Evolutionary conservation across 2,113 vertebrate species (phyloP), one percentile per base, ranked within the genome.

Genomic region (Heterotis niloticus): DNA sequence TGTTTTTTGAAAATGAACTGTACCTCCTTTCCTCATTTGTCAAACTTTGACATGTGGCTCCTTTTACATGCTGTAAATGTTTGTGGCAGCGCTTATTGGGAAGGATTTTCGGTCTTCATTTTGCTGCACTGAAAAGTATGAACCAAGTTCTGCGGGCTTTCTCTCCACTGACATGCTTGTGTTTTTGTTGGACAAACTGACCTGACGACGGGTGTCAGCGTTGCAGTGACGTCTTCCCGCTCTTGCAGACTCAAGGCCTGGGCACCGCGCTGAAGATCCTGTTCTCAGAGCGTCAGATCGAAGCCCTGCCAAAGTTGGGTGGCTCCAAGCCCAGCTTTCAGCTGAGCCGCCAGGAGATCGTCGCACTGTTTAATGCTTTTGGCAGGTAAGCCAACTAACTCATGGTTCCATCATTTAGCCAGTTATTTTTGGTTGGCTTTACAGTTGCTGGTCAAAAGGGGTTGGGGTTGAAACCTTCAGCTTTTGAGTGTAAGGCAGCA

Each of bases 291-390:
- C 94, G 91, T 64, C 88, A 95, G 85, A 97, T 98, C 17, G 92
- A 94, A 72, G 93, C 88, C 78, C 91, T 97, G 64, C 93, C 94
- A 0, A 90, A 91, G 72, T 92, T 90, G 0, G 89, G 89, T 66
- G 83, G 86, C n/a, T 90, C 85, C 52, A 85, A 77, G 71, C 92
- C 93, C 5, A 87, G 89, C 16, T 98, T 99, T 87, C 93, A 95
- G 85, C 92, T 98, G 72, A 96, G 87, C 51, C 93, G 96, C 71
- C 96, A 98, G 85, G 96, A 98, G 87, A 93, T 95, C 0, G 95
- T 98, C 72, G 94, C 96, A 29, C 91, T 98, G 76, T 90, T 98
- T 81, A 98, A 98, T 73, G 95, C 96, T 78, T 97, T 98, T 75
- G 97, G 96, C 83, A 94, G 97, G 96, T 97, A 78, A 86, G 57